Conservation (phyloP, 2,888 invertebrate species). For the Cephus rjabovi region DNA sequence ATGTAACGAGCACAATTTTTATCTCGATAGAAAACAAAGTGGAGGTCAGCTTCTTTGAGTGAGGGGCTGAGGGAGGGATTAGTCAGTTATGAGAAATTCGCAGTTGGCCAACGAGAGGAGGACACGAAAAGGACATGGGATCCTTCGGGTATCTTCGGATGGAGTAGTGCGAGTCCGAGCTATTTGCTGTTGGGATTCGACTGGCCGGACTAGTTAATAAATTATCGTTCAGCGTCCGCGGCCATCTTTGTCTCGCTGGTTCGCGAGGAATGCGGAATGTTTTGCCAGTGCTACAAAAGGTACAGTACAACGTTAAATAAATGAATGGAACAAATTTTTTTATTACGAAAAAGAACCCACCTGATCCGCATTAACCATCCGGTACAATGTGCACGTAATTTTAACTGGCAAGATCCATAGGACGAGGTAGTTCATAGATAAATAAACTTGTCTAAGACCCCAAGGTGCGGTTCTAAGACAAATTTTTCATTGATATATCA, state of each 20-base stretch:
- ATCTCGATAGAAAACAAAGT: conserved; percentile 11
- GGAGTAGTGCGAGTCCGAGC: conserved; percentile 25
- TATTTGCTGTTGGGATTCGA: conserved; percentile 42
- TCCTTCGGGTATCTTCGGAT: conserved; percentile 13
- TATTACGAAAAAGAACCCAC: no score
- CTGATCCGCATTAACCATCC: no score
- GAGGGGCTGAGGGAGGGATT: not conserved
- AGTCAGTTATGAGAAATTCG: not conserved
- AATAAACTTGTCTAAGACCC: no score
- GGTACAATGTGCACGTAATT: no score
- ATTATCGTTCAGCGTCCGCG: conserved; percentile 54
- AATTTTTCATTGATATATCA: no score
- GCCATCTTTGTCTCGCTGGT: conserved; percentile 45
- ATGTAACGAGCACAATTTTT: conserved; percentile 3
- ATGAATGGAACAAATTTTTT: no score
- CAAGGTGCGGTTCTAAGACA: no score
- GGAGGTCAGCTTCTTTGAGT: conserved; percentile 6
- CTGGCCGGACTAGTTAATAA: conserved; percentile 63
- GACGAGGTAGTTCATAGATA: no score
- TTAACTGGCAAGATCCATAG: no score
- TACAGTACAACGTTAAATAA: no score
- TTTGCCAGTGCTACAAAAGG: no score
- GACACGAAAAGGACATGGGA: conserved; percentile 10
- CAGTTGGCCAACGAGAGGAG: not conserved
- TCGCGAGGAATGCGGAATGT: conserved; percentile 41